These are phyloP conservation scores for Ecliptopera silaceata DNA, from an alignment of 2,888 invertebrate species.

Conservation along the genomic window DNA sequence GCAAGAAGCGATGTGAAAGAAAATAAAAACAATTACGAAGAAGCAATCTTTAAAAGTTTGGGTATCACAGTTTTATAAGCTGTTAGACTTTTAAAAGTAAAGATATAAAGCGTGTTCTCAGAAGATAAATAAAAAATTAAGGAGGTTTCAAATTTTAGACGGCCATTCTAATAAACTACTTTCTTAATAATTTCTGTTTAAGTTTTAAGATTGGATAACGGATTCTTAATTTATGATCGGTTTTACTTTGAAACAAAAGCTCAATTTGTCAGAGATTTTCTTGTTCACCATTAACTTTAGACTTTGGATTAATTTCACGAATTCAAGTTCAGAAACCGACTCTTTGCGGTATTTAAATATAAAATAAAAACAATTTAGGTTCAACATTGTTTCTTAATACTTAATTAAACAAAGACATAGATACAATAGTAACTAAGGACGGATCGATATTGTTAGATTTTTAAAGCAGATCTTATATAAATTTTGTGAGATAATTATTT, in stretches of 20 bases:
- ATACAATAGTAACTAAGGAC: too few relatives aligned
- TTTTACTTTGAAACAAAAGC: conserved; percentile 65
- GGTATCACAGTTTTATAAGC: neutral
- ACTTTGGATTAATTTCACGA: conserved; percentile 60
- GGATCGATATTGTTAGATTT: neutral
- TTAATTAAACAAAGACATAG: too few relatives aligned
- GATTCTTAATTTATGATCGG: conserved; percentile 69
- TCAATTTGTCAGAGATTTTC: conserved; percentile 62
- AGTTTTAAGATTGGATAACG: conserved; percentile 58
- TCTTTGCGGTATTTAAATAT: conserved; percentile 1
- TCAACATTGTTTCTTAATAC: too few relatives aligned
- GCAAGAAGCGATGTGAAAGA: neutral
- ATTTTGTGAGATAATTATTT: too few relatives aligned
- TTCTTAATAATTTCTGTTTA: conserved; percentile 62
- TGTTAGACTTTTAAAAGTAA: conserved; percentile 9
- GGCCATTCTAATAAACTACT: conserved; percentile 60
- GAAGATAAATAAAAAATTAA: conserved; percentile 17
- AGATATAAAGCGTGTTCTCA: conserved; percentile 17
- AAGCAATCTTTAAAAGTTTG: conserved; percentile 1
- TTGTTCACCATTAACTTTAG: conserved; percentile 47
- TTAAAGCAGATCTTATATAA: neutral
- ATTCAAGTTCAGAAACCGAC: conserved; percentile 31
- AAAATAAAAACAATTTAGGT: too few relatives aligned
- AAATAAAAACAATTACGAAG: neutral
- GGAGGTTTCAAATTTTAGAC: conserved; percentile 28